Evolutionary conservation across 2,888 invertebrate species (phyloP).

Genomic region (Ctena decussata): DNA sequence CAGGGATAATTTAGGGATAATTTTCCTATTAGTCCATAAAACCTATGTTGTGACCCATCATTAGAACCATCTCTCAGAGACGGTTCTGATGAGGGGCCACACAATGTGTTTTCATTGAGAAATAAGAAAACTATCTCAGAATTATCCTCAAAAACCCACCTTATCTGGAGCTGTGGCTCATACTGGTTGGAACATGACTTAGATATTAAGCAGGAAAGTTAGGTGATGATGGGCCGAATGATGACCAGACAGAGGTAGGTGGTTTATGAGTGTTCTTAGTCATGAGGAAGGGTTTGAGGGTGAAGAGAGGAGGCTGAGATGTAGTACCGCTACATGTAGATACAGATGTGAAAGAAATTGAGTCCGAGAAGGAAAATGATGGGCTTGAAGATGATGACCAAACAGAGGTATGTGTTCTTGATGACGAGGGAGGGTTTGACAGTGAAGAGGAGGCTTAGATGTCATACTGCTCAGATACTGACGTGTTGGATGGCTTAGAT

Average conservation of each 20-base stretch:
- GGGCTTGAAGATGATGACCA: conserved; percentile 57
- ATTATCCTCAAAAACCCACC: too few relatives aligned
- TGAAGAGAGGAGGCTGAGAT: conserved; percentile 84
- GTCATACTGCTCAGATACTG: too few relatives aligned
- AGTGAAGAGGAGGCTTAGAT: background rate
- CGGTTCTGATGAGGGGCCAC: too few relatives aligned
- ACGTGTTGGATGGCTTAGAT: too few relatives aligned
- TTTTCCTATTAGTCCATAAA: too few relatives aligned
- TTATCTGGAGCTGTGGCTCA: too few relatives aligned
- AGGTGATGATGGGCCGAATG: conserved; percentile 61
- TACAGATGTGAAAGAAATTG: conserved; percentile 83
- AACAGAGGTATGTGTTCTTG: background rate
- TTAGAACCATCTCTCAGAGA: too few relatives aligned
- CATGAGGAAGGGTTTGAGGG: conserved; percentile 81
- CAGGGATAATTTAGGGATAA: too few relatives aligned
- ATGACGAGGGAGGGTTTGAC: background rate
- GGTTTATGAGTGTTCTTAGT: too few relatives aligned
- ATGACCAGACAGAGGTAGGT: conserved; percentile 33
- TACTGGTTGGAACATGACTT: conserved; percentile 84
- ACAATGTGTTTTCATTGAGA: too few relatives aligned
- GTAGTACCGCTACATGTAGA: conserved; percentile 87
- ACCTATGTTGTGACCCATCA: too few relatives aligned
- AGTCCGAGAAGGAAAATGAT: conserved; percentile 62
- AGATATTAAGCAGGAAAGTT: conserved; percentile 71
- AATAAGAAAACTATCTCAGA: too few relatives aligned